These are phyloP conservation scores for Crotalus viridis DNA, from an alignment of 2,113 vertebrate genomes.

Conservation along the genomic window DNA sequence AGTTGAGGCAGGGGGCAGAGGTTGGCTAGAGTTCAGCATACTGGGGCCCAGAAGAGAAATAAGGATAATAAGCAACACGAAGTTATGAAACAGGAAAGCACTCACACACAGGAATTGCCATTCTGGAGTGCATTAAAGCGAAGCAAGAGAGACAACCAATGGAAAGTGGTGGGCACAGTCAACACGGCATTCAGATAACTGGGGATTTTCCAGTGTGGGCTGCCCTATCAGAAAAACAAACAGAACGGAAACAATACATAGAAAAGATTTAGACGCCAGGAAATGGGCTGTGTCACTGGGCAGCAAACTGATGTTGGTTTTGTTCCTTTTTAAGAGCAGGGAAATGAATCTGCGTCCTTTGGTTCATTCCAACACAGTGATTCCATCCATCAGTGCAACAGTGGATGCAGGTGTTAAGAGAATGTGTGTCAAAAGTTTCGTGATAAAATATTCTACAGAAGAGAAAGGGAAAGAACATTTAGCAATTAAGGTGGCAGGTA, in stretches of 20 bases:
- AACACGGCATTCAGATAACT: background rate
- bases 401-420: background rate
- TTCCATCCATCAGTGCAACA: background rate
- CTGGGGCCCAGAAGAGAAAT: background rate
- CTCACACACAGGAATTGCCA: background rate
- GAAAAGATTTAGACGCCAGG: background rate
- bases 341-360: background rate
- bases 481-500: background rate
- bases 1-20: background rate
- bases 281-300: background rate
- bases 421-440: background rate
- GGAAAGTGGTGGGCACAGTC: background rate
- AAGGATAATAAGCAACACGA: background rate
- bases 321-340: background rate
- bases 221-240: background rate
- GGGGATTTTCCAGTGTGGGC: conserved; percentile 1
- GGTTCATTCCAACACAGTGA: background rate
- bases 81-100: conserved; percentile 7
- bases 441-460: background rate
- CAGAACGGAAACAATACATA: background rate
- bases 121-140: conserved; percentile 10
- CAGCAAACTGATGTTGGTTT: background rate
- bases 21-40: background rate
- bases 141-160: background rate
- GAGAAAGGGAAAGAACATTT: background rate